phyloP scores from a whole-genome alignment of 2,888 invertebrate species.

The Cephus sareptanus region DNA sequence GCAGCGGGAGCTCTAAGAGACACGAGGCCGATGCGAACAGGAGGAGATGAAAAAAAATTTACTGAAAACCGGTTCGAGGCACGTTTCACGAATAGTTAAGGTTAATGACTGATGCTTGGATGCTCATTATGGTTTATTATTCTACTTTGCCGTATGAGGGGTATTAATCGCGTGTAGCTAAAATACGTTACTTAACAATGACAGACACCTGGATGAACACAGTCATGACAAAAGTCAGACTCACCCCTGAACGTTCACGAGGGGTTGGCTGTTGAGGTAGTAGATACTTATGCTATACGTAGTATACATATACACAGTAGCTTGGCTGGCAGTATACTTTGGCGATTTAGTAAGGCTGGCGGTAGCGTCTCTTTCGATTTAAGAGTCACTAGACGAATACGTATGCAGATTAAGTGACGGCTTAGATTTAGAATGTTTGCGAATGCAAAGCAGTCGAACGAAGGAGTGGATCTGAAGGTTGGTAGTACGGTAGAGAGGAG shows the following conservation, averaged over 20 bases:
- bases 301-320: neutral
- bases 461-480: constrained; percentile 13
- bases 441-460: constrained; percentile 32
- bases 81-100: constrained; percentile 28
- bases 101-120: constrained; percentile 22
- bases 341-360: neutral
- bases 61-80: constrained; percentile 49
- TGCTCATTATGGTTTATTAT: neutral
- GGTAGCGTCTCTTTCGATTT: neutral
- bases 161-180: neutral
- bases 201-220: neutral
- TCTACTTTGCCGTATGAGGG: neutral
- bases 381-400: neutral
- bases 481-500: constrained; percentile 32
- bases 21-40: constrained; percentile 27
- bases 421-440: constrained; percentile 19
- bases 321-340: neutral
- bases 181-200: neutral
- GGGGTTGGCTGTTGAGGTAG: neutral
- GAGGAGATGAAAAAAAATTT: constrained; percentile 17
- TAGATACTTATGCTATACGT: neutral
- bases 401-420: constrained; percentile 15
- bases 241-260: neutral
- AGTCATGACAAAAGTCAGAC: neutral
- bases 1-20: constrained; percentile 23